Evolutionary conservation across 1,140 invertebrate genomes (phyloP).

Genomic region (Drosophila albomicans): DNA sequence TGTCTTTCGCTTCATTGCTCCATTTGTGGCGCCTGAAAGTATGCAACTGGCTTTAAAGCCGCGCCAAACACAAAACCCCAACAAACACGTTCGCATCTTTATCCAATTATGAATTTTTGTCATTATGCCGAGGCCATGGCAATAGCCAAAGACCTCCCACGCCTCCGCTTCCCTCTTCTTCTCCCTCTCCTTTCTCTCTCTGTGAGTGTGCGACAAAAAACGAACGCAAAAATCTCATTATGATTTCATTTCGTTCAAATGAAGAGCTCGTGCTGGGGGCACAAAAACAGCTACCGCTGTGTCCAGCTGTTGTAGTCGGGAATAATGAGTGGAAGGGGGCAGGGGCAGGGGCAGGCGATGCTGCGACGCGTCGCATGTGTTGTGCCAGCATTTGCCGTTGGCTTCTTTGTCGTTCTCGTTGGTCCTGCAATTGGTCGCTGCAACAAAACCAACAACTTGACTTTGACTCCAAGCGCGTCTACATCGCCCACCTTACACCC

Average conservation of each 20-base stretch:
- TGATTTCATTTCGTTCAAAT: conserved; percentile 84
- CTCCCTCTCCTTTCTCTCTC: neutral
- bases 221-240: conserved; percentile 84
- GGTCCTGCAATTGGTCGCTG: conserved; percentile 68
- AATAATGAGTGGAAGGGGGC: conserved; percentile 3
- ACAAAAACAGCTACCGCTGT: conserved; percentile 23
- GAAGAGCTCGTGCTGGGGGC: conserved; percentile 72
- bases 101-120: conserved; percentile 84
- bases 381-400: conserved; percentile 32
- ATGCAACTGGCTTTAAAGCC: conserved; percentile 20
- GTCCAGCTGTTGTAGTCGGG: conserved; percentile 28
- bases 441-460: conserved; percentile 49
- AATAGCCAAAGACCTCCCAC: conserved; percentile 39
- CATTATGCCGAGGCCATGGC: conserved; percentile 72
- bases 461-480: conserved; percentile 32
- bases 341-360: conserved; percentile 22
- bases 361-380: conserved; percentile 63
- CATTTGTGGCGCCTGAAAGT: conserved; percentile 16
- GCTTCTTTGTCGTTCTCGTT: conserved; percentile 36
- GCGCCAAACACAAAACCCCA: neutral
- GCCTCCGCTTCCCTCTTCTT: neutral
- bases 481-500: neutral
- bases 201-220: conserved; percentile 57
- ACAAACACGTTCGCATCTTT: conserved; percentile 73
- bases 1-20: neutral